Base-by-base conservation (phyloP, 2,113 vertebrate genomes). In the Crotalus viridis region DNA sequence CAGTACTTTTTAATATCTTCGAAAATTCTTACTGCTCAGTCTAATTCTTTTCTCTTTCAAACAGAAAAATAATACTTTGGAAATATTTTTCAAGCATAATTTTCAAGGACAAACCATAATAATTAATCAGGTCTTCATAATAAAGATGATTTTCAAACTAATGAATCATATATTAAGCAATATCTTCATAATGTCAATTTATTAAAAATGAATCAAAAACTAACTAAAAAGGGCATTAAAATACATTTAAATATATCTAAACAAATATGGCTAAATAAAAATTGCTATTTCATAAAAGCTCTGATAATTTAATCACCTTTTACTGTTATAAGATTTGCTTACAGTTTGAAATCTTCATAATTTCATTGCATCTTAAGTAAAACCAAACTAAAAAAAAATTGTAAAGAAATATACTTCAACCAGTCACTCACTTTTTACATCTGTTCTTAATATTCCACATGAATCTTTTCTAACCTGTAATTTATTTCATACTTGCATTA, bases 161-260 rank as follows among this genome's bases (percentile, higher is more conserved):
- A 81, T 46, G 92, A 48, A 52, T 15, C 55, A 54, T 94, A 94
- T 74, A 85, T 55, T 90, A 26, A 39, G 89, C 54, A 91, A 15
- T 85, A 59, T 91, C 28, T 89, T 56, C 10, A 86, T 52, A 57
- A 85, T 1, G 54, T 90, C 26, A 74, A 26, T 46, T 89, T 61
- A 46, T 39, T 43, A 21, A 87, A 87, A 74, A 88, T 39, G 26
- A 64, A 57, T 51, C 3, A 28, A 19, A 69, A 69, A 19, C 3
- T 17, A 28, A 92, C 39, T 74, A 2, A 89, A 88, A 95, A 92
- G 26, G 24, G 21, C 22, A 88, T 9, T 88, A 92, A 69, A 89
- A 74, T 56, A 81, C 2, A 88, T 46, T 56, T n/a, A 52, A 69
- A 19, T 52, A 51, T 24, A 64, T n/a, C 24, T 52, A 9, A 92